phyloP scores from a whole-genome alignment of 2,797 vertebrate species.

The Tenualosa thibaudeaui region DNA sequence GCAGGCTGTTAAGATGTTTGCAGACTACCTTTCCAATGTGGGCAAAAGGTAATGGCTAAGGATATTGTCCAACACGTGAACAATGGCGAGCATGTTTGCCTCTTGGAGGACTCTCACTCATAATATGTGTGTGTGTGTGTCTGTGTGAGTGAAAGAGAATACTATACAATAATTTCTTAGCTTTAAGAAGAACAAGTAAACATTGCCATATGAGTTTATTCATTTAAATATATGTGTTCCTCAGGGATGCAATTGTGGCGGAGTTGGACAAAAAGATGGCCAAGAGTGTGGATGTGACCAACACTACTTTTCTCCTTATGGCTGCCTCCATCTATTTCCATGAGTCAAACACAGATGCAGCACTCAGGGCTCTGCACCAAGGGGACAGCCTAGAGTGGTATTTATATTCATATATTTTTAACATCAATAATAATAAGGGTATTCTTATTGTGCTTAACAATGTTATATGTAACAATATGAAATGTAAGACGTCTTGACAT shows the following conservation, averaged over 20 bases:
- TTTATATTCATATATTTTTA: no score
- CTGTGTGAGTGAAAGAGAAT: background rate
- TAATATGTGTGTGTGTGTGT: background rate
- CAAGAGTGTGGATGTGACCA: conserved; percentile 86
- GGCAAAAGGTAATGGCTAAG: conserved; percentile 75
- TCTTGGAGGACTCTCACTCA: background rate
- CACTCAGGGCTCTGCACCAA: conserved; percentile 88
- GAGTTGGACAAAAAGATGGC: conserved; percentile 92
- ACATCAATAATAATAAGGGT: no score
- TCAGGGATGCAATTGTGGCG: conserved; percentile 82
- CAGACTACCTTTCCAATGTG: conserved; percentile 86
- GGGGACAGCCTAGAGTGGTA: conserved; percentile 94
- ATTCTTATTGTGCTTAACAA: no score
- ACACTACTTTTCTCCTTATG: conserved; percentile 92
- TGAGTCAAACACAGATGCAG: conserved; percentile 83
- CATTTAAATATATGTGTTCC: background rate
- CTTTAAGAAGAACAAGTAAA: background rate
- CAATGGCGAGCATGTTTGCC: background rate
- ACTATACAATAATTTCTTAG: background rate
- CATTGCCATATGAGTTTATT: background rate
- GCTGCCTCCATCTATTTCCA: conserved; percentile 91
- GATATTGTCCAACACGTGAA: background rate
- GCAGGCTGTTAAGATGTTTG: conserved; percentile 90
- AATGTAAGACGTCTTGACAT: no score
- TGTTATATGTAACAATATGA: no score